Conservation (phyloP, 2,797 vertebrate species). For the Natrix natrix region DNA sequence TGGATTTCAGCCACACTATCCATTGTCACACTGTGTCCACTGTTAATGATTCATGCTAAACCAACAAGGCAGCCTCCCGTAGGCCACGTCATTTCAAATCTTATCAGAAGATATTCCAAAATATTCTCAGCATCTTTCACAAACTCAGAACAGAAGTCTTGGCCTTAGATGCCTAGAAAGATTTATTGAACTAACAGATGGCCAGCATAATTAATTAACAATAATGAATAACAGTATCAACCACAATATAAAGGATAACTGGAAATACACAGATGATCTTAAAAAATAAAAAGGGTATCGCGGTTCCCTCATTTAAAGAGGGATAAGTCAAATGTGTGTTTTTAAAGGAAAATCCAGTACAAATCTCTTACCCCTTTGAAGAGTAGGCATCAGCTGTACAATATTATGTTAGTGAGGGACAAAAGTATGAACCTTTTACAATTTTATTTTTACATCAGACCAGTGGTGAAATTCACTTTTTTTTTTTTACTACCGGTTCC, state of each 20-base stretch:
- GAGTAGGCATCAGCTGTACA: background rate
- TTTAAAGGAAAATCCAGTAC: background rate
- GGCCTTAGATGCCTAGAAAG: background rate
- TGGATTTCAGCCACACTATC: background rate
- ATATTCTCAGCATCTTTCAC: slow-evolving; percentile 15
- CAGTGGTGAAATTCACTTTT: too few relatives aligned
- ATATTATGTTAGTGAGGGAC: background rate
- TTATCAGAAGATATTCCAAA: slow-evolving; percentile 36
- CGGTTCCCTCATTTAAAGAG: background rate
- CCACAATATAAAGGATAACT: background rate
- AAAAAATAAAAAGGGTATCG: background rate
- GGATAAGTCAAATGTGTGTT: background rate
- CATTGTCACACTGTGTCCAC: slow-evolving; percentile 1
- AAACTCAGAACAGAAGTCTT: background rate
- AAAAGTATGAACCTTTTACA: background rate
- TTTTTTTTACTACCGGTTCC: too few relatives aligned
- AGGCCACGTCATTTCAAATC: slow-evolving; percentile 33
- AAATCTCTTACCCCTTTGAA: background rate
- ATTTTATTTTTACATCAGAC: background rate
- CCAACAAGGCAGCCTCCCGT: slow-evolving; percentile 33
- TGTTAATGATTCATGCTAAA: slow-evolving; percentile 49
- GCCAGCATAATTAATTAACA: background rate
- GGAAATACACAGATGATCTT: background rate
- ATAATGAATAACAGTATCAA: background rate
- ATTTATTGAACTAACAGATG: slow-evolving; percentile 5